A percentile compares a stretch with the other conserved stretches of the same genome.
phyloP scores from a whole-genome alignment of 2,113 vertebrate genomes.

The Nothoprocta perdicaria region DNA sequence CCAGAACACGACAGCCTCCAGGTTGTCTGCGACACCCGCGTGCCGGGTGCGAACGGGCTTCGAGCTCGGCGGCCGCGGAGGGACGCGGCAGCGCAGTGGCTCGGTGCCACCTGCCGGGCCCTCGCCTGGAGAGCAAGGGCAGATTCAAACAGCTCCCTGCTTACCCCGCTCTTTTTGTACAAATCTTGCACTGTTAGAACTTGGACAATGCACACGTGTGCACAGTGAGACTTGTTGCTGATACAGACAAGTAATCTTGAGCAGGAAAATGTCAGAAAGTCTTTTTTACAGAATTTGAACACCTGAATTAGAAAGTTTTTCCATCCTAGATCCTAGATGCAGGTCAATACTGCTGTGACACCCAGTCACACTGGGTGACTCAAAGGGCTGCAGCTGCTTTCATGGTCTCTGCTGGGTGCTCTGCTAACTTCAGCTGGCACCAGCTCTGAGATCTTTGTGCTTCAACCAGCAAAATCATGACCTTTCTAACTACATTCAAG shows the following conservation, averaged over 20 bases:
- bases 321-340: background rate
- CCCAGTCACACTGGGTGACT: background rate
- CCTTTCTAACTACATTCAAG: background rate
- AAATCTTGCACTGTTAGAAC: background rate
- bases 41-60: background rate
- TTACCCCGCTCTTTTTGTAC: background rate
- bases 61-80: too few relatives aligned
- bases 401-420: background rate
- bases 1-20: background rate
- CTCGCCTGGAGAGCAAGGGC: background rate
- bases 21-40: background rate
- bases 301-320: background rate
- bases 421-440: background rate
- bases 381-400: background rate
- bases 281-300: background rate
- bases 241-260: background rate
- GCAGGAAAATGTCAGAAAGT: background rate
- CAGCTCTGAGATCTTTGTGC: background rate
- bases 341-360: too few relatives aligned
- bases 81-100: background rate
- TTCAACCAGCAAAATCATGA: background rate
- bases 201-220: background rate
- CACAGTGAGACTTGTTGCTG: background rate
- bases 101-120: background rate
- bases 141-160: background rate